Conservation (phyloP, 2,797 vertebrate species). For the Danio albolineatus region DNA sequence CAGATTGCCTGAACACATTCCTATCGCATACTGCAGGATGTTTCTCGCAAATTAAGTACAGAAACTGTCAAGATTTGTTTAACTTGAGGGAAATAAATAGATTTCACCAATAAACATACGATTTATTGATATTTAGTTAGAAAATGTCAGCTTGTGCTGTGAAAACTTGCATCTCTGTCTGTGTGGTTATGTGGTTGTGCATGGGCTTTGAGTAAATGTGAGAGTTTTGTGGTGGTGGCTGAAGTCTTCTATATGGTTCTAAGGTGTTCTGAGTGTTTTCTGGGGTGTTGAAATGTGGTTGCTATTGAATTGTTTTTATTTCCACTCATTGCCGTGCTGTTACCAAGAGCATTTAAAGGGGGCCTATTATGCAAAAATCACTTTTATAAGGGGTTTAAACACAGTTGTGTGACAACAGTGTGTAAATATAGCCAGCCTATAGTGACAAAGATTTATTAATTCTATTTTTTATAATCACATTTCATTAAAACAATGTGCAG, state of each 20-base stretch:
- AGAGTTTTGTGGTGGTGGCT: too few species aligned
- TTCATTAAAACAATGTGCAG: too few species aligned
- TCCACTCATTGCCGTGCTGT: too few species aligned
- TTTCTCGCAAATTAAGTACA: slow-evolving; percentile 16
- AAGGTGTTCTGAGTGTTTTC: background rate
- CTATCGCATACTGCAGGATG: background rate
- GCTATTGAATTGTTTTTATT: too few species aligned
- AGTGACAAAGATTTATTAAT: too few species aligned
- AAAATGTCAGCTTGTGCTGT: background rate
- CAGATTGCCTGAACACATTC: slow-evolving; percentile 19
- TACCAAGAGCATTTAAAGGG: too few species aligned
- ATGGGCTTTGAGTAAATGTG: background rate
- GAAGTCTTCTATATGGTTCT: background rate
- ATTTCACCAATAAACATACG: background rate
- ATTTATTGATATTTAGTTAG: background rate
- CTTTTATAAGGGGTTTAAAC: too few species aligned
- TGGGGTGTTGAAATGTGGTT: background rate
- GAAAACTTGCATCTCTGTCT: background rate
- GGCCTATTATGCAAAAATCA: too few species aligned
- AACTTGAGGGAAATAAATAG: slow-evolving; percentile 7
- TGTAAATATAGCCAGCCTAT: too few species aligned
- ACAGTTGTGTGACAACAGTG: too few species aligned
- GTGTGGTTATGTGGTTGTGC: background rate
- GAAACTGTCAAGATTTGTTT: background rate
- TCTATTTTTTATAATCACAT: too few species aligned